Percentiles rank a stretch among this genome's conserved stretches.
phyloP scores from a whole-genome alignment of 2,797 vertebrate genomes.

The Nyctalus aviator region DNA sequence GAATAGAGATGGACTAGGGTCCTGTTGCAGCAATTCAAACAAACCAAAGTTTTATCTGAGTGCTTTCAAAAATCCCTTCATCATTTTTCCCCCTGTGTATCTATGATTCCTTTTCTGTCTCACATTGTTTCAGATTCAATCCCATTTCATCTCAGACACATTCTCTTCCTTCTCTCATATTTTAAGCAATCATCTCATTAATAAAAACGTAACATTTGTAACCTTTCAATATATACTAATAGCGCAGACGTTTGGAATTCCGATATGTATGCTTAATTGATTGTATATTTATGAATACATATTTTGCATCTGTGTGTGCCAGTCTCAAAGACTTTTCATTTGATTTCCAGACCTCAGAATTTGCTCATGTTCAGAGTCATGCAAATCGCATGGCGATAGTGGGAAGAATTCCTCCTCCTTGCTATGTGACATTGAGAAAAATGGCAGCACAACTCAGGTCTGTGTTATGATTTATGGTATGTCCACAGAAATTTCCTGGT shows the following conservation, averaged over 20 bases:
- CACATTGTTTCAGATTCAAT: not conserved
- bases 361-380: not conserved
- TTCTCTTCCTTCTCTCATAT: constrained; percentile 1
- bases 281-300: not conserved
- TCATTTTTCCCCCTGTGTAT: not conserved
- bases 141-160: not conserved
- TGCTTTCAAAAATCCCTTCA: not conserved
- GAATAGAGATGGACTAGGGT: not conserved
- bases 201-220: not conserved
- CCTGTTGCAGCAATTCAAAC: not conserved
- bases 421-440: not conserved
- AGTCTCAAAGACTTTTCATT: not conserved
- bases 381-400: not conserved
- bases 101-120: not conserved
- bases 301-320: not conserved
- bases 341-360: not conserved
- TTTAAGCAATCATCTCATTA: not conserved
- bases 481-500: not conserved
- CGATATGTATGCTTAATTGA: not conserved
- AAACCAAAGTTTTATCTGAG: not conserved
- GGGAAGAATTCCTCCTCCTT: too few relatives aligned
- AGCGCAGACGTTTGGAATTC: not conserved
- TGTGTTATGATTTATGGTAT: not conserved
- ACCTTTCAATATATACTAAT: too few relatives aligned
- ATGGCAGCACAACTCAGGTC: not conserved